Conservation (phyloP, 2,888 invertebrate species). For the Macaria notata region DNA sequence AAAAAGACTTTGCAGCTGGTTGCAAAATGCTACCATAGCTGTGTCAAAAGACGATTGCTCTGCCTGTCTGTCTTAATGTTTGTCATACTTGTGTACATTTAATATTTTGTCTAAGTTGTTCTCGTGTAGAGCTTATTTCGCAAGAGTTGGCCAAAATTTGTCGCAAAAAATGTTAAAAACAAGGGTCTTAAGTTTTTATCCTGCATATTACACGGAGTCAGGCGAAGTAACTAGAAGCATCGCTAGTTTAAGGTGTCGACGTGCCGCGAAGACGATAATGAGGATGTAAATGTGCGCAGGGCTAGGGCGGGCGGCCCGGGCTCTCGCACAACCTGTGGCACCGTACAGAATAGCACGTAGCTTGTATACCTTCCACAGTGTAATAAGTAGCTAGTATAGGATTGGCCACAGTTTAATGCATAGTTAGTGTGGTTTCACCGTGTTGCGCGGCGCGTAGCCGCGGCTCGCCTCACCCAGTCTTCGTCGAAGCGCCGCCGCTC, state of each 20-base stretch:
- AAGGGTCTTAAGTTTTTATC: too few relatives aligned
- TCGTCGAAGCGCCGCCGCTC: constrained; percentile 27
- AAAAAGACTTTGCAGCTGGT: too few relatives aligned
- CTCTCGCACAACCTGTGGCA: constrained; percentile 75
- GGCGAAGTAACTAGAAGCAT: constrained; percentile 13
- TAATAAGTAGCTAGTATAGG: not conserved
- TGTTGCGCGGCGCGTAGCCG: constrained; percentile 69
- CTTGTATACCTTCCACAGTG: not conserved
- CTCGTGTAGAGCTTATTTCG: too few relatives aligned
- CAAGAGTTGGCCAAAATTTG: too few relatives aligned
- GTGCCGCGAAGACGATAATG: constrained; percentile 59
- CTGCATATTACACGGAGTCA: not conserved
- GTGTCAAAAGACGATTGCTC: too few relatives aligned
- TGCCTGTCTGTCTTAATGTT: too few relatives aligned
- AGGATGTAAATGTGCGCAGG: constrained; percentile 71
- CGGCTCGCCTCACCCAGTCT: constrained; percentile 41
- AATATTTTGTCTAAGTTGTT: too few relatives aligned
- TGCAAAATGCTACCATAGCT: too few relatives aligned
- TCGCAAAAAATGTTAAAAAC: too few relatives aligned
- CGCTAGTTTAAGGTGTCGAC: constrained; percentile 38
- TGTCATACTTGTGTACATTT: too few relatives aligned
- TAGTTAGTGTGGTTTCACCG: not conserved
- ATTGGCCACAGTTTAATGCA: not conserved
- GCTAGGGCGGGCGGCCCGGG: constrained; percentile 57
- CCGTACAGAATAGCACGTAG: constrained; percentile 1